Percentiles rank a stretch among this genome's conserved stretches.
phyloP scores from a whole-genome alignment of 2,797 vertebrate species.

The Halcyon smyrnensis region DNA sequence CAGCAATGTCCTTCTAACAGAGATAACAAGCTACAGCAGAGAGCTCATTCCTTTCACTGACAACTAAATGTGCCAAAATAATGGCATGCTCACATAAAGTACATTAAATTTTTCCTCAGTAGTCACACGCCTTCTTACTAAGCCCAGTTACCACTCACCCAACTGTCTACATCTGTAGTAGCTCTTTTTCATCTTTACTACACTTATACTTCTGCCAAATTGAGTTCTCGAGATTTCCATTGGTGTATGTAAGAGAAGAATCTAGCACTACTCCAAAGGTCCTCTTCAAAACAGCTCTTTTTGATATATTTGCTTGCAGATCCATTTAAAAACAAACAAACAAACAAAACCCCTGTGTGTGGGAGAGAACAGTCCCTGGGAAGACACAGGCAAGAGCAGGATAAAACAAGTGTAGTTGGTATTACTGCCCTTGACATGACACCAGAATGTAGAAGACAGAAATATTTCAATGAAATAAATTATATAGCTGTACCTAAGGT shows the following conservation, averaged over 20 bases:
- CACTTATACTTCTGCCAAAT: neutral
- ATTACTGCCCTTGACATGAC: neutral
- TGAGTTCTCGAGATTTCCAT: neutral
- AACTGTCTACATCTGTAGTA: neutral
- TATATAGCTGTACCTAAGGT: neutral
- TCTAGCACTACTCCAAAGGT: neutral
- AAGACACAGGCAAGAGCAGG: neutral
- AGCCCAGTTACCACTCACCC: neutral
- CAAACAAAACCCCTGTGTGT: neutral
- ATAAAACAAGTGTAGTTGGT: neutral
- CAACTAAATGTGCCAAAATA: neutral
- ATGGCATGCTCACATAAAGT: neutral
- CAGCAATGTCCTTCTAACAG: neutral
- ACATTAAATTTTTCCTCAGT: neutral
- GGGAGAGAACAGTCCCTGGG: neutral
- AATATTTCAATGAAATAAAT: neutral
- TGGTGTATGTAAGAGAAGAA: neutral
- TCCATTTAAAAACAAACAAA: neutral
- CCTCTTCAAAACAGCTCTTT: neutral
- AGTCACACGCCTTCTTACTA: neutral
- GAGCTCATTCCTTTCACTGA: neutral
- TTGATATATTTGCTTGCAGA: neutral
- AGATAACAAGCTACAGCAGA: neutral
- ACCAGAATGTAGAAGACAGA: neutral
- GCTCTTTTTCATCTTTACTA: neutral